Evolutionary conservation across 2,113 vertebrate genomes (phyloP).

Genomic region (Cynocephalus volans): DNA sequence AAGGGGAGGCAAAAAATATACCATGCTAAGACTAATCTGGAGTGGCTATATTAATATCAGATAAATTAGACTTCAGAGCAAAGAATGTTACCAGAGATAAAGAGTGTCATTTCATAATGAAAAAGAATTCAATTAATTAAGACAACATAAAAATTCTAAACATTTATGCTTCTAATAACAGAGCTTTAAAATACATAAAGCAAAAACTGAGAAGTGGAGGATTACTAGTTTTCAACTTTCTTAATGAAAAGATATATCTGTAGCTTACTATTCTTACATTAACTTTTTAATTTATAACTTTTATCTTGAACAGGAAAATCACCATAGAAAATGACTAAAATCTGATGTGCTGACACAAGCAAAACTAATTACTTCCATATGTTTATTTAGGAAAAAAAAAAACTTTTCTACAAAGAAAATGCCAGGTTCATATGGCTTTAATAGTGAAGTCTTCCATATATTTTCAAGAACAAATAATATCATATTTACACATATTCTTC

Average conservation of each 20-base stretch:
- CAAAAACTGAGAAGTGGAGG: not conserved
- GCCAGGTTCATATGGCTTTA: not conserved
- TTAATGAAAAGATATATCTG: not conserved
- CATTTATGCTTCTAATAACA: not conserved
- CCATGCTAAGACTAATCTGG: not conserved
- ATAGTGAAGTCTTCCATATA: not conserved
- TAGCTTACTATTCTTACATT: not conserved
- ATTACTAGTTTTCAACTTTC: not conserved
- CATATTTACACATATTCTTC: not conserved
- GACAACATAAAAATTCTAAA: not conserved
- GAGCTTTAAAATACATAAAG: constrained; percentile 11
- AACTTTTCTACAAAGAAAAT: too few species aligned
- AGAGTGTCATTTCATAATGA: not conserved
- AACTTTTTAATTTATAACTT: not conserved
- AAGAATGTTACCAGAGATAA: not conserved
- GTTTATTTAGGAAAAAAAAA: not conserved
- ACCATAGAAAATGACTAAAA: not conserved
- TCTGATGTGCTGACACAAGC: not conserved
- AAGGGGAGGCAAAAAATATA: not conserved
- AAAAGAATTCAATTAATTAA: not conserved
- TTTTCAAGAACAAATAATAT: not conserved
- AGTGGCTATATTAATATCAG: not conserved
- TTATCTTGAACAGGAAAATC: not conserved
- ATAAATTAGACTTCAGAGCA: not conserved
- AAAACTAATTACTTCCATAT: not conserved